These are phyloP conservation scores for Embidobia sp. DNA, from an alignment of 2,888 invertebrate species.

Conservation along the genomic window DNA sequence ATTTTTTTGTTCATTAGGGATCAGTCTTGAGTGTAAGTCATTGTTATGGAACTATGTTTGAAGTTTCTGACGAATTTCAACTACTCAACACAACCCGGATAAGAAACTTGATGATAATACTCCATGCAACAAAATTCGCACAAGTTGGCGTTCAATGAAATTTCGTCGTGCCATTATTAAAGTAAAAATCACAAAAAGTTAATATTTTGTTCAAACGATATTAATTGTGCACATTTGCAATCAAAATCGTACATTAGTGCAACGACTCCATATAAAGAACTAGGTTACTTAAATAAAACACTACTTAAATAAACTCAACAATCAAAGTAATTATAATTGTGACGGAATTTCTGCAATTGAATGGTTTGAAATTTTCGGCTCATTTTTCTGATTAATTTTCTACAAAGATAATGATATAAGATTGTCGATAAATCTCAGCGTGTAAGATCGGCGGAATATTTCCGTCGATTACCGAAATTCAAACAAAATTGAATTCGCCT, in stretches of 20 bases:
- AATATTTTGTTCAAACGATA: conserved; percentile 5
- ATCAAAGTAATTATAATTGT: background rate
- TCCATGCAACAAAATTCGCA: conserved; percentile 39
- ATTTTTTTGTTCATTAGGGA: conserved; percentile 41
- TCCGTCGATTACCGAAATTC: conserved; percentile 48
- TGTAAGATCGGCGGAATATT: conserved; percentile 36
- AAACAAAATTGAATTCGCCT: conserved; percentile 40
- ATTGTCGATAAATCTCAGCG: conserved; percentile 36
- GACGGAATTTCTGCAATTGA: too few relatives aligned
- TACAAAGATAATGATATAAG: conserved; percentile 24
- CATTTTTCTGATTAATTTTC: background rate
- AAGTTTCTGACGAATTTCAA: conserved; percentile 60
- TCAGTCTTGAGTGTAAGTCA: conserved; percentile 41
- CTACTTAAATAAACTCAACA: too few relatives aligned
- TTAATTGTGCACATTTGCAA: background rate
- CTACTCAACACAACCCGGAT: conserved; percentile 39
- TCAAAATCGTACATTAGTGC: too few relatives aligned
- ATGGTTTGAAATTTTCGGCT: too few relatives aligned
- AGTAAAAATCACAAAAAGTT: conserved; percentile 22
- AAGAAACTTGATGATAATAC: conserved; percentile 57
- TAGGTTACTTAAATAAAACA: too few relatives aligned
- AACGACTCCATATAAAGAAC: too few relatives aligned
- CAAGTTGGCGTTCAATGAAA: conserved; percentile 38
- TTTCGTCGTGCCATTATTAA: conserved; percentile 30
- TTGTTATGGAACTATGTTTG: conserved; percentile 56